Evolutionary conservation across 2,797 vertebrate species (phyloP), one percentile per base, ranked within the genome.

Genomic region (Steatocranus sp.): DNA sequence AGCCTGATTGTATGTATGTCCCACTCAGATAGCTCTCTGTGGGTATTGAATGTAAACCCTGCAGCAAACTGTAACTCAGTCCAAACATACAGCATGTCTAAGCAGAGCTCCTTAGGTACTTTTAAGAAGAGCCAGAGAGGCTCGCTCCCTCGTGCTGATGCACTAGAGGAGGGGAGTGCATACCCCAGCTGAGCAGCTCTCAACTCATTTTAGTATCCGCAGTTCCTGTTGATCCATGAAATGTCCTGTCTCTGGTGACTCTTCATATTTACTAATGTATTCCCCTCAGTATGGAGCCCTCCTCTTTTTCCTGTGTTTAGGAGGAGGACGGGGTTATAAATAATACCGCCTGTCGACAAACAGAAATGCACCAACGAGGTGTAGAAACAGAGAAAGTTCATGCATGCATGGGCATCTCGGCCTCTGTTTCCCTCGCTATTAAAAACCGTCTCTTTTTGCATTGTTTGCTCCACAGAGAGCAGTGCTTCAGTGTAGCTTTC

Each of bases 161-260:
- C 94, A 93, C 95, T 95, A 92, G 92, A 88, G 94, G 93, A 94
- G 92, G 89, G 94, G 94, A 89, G 90, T 83, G 84, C 83, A 84
- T 93, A 93, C 96, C 93, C 95, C 95, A 96, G 95, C 95, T 93
- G 96, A 97, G 96, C 96, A 95, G 96, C 96, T 97, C 96, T 96
- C 96, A 96, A 94, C 96, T 98, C 94, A 97, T 98, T 97, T 98
- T 97, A 97, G 97, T 97, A 96, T 96, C 97, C 97, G 96, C 95
- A 92, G 96, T 97, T 98, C 96, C 97, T 97, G 96, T 97, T 97
- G 97, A 98, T 97, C 97, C 97, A 97, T 98, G 97, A 98, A 98
- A 98, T 96, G 95, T 97, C 96, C 95, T 96, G 96, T 97, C 97
- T 98, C 97, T 97, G 96, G 97, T 96, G 96, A 96, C 96, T 97